Percentiles rank a stretch among this genome's conserved stretches.
These are phyloP conservation scores for Manis crassicaudata DNA, from an alignment of 2,797 vertebrate genomes.

Conservation along the genomic window DNA sequence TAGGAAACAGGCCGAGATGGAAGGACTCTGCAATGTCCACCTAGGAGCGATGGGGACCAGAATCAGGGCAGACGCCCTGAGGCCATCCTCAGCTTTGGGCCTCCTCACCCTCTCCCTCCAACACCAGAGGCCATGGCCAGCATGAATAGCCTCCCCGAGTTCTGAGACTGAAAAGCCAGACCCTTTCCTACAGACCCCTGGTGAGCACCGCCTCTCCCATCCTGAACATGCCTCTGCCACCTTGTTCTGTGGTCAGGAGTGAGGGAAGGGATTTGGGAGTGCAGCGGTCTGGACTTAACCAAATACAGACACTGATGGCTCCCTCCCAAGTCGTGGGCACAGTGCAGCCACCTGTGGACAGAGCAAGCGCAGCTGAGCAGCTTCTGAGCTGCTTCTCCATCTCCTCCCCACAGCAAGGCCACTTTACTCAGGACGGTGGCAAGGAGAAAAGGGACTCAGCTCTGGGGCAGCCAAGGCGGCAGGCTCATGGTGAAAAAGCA, in stretches of 20 bases:
- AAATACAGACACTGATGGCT: background rate
- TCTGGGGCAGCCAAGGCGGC: too few species aligned
- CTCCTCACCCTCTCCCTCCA: background rate
- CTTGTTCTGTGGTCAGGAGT: background rate
- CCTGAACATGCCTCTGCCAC: background rate
- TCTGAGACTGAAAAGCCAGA: background rate
- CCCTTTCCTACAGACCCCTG: background rate
- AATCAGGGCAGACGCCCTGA: accelerated
- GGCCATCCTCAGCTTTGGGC: background rate
- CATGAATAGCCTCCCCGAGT: background rate
- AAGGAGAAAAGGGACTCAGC: too few species aligned
- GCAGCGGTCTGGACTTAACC: background rate
- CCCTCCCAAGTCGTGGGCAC: background rate
- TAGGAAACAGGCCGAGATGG: background rate
- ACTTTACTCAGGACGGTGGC: too few species aligned
- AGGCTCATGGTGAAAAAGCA: too few species aligned
- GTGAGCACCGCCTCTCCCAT: background rate
- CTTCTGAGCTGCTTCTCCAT: too few species aligned
- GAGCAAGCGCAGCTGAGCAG: too few species aligned
- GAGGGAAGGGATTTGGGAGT: background rate
- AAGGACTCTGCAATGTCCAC: background rate
- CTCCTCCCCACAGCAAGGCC: too few species aligned
- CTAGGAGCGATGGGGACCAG: accelerated
- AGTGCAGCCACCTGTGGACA: too few species aligned
- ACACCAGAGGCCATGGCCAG: background rate